Percentiles rank a stretch among this genome's conserved stretches.
Evolutionary conservation across 2,888 invertebrate species (phyloP).

Genomic region (Gastrophysa polygoni): DNA sequence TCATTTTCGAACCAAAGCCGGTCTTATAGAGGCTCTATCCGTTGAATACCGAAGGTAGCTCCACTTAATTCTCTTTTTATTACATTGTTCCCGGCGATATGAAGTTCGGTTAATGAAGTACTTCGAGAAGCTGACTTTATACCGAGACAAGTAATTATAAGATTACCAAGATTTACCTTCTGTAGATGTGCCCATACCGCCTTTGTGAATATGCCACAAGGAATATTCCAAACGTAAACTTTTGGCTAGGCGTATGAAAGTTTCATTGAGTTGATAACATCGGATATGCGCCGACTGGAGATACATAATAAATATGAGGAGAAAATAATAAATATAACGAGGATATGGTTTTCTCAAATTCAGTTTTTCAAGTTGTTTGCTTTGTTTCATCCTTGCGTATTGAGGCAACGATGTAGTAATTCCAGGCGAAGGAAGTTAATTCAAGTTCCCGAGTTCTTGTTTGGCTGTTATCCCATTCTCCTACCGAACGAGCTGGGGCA

Average conservation of each 20-base stretch:
- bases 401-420: not conserved
- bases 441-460: not conserved
- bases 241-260: not conserved
- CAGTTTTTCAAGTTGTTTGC: not conserved
- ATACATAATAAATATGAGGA: not conserved
- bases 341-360: not conserved
- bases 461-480: not conserved
- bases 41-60: not conserved
- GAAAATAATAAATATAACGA: not conserved
- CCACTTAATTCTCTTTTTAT: constrained; percentile 10
- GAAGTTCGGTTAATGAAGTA: constrained; percentile 17
- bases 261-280: not conserved
- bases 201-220: not conserved
- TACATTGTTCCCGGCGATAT: constrained; percentile 16
- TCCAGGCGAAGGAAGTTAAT: not conserved
- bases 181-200: constrained; percentile 18
- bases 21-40: constrained; percentile 1
- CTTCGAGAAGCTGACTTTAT: constrained; percentile 12
- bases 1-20: not conserved
- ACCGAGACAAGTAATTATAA: constrained; percentile 19
- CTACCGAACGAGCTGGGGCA: too few relatives aligned
- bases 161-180: constrained; percentile 18
- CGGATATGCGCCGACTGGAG: not conserved
- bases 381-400: not conserved
- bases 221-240: not conserved